phyloP scores from a whole-genome alignment of 37 sponge, comb jelly and placozoan genomes.

The Theonella swinhoei region DNA sequence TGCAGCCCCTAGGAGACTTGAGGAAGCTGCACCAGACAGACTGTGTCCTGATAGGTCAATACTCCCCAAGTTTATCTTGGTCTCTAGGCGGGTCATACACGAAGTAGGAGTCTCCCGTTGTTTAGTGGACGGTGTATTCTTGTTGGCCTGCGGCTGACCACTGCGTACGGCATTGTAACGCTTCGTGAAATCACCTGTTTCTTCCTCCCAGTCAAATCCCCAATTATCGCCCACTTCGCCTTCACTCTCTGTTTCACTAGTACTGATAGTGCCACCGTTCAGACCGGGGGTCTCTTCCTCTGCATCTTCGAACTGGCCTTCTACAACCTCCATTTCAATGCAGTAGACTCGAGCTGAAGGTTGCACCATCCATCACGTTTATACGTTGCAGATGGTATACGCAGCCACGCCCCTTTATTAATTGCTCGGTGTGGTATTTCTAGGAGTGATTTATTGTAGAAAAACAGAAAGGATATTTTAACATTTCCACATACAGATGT shows the following conservation, averaged over 20 bases:
- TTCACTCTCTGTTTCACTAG: neutral
- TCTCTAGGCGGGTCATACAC: slow-evolving; percentile 49
- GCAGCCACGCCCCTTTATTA: neutral
- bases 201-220: slow-evolving; percentile 37
- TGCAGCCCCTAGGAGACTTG: slow-evolving; percentile 35
- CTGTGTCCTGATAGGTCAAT: slow-evolving; percentile 37
- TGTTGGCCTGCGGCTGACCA: slow-evolving; percentile 15
- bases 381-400: neutral
- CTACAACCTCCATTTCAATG: neutral
- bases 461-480: too few relatives aligned
- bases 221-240: slow-evolving; percentile 14
- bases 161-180: slow-evolving; percentile 68
- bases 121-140: neutral
- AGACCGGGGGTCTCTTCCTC: neutral
- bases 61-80: slow-evolving; percentile 73
- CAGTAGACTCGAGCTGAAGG: neutral
- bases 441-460: neutral
- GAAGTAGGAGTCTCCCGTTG: neutral
- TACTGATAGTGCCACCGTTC: neutral
- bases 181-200: slow-evolving; percentile 81
- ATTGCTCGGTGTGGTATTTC: neutral
- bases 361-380: neutral
- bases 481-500: too few relatives aligned
- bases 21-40: slow-evolving; percentile 27
- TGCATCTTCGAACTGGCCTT: slow-evolving; percentile 59